These are phyloP conservation scores for Caenorhabditis sp. DNA, from an alignment of 2,888 invertebrate species.

Conservation along the genomic window DNA sequence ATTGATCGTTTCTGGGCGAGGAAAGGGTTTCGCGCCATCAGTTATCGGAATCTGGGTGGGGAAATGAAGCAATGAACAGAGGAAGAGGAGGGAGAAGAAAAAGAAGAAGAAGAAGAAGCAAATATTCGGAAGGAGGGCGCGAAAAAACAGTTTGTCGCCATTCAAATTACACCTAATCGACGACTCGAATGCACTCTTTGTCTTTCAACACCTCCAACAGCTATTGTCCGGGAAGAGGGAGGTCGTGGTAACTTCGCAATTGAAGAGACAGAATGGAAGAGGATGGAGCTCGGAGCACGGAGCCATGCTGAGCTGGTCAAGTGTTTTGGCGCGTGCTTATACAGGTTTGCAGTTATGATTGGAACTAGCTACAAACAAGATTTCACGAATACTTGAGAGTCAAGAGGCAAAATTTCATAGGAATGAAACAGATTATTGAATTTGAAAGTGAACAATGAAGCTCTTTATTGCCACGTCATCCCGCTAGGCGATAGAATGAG, in stretches of 20 bases:
- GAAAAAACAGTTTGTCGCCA: background rate
- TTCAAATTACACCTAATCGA: constrained; percentile 40
- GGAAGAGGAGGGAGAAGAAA: background rate
- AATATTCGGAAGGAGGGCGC: background rate
- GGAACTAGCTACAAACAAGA: constrained; percentile 1
- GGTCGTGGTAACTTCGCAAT: background rate
- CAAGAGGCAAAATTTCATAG: background rate
- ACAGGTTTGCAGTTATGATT: background rate
- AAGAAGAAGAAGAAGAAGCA: background rate
- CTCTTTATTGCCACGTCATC: background rate
- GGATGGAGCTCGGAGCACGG: too few relatives aligned
- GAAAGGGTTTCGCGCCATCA: constrained; percentile 21
- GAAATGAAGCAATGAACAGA: background rate
- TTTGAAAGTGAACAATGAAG: too few relatives aligned
- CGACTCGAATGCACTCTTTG: constrained; percentile 24
- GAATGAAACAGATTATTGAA: background rate
- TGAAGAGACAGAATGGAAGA: too few relatives aligned
- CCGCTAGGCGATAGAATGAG: background rate
- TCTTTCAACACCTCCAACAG: constrained; percentile 6
- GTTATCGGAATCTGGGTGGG: background rate
- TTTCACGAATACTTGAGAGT: background rate
- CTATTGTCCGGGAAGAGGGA: constrained; percentile 23
- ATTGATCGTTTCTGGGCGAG: constrained; percentile 22
- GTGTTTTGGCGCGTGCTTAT: constrained; percentile 20
- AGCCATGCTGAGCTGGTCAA: constrained; percentile 22